Base-by-base conservation (phyloP, 2,797 vertebrate species). In the Sparus aurata region DNA sequence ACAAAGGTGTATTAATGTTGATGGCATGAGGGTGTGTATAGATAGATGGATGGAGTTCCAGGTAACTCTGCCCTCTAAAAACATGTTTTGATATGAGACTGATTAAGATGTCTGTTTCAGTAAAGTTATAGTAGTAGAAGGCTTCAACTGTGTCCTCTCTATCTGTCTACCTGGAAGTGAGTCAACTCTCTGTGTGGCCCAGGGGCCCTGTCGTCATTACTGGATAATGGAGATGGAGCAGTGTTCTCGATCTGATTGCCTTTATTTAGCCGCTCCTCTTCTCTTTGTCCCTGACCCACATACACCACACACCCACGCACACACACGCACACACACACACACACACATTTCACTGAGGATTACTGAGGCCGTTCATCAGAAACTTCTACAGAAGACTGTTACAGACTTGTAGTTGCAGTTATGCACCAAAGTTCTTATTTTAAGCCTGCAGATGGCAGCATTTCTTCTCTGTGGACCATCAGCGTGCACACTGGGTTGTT, bases 181-280 rank as follows among this genome's bases (percentile, higher is more conserved):
- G 68, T 57, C 65, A 16, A 9, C 53, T 79, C 25, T 53, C 43
- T 41, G 5, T 49, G 54, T 45, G 1, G n/a, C 78, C 47, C 59
- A 53, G 52, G 46, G 79, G 62, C 82, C 43, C 78, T 43, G 17
- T 43, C 70, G 69, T 84, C 65, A 78, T 89, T 79, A 75, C 59
- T n/a, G 25, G 75, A 68, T 72, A 77, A 79, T 74, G 27, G 77
- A 90, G 75, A 59, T 46, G 68, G 52, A 87, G 73, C 67, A 17
- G 45, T 57, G 91, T 82, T 88, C 91, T 85, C 75, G 84, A 86
- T 95, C 81, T 75, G 75, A 77, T 58, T 0, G 45, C n/a, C 84
- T 89, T 85, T 86, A 91, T 89, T 90, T 93, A 91, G 90, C 87
- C 78, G 58, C 74, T 69, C 16, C 41, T 67, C 58, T 13, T 58